phyloP scores from a whole-genome alignment of 2,113 vertebrate genomes.

The Sander vitreus region DNA sequence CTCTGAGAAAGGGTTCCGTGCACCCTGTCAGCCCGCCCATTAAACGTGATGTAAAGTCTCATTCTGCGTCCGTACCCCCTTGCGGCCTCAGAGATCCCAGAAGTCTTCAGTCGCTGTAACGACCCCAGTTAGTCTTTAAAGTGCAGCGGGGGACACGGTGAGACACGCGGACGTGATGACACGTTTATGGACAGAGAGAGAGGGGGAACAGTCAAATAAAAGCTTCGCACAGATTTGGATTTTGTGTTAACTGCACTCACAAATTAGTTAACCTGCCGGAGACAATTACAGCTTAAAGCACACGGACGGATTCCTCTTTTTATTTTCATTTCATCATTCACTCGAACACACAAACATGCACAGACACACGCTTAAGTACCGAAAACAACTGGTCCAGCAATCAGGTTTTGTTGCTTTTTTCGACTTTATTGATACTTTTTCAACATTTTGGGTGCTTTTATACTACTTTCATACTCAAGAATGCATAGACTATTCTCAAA shows the following conservation, averaged over 20 bases:
- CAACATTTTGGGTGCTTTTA: too few species aligned
- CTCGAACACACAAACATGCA: too few species aligned
- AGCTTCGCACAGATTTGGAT: constrained; percentile 34
- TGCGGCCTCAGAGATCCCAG: neutral
- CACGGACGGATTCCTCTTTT: too few species aligned
- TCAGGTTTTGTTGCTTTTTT: too few species aligned
- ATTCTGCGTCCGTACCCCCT: neutral
- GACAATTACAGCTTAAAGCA: too few species aligned
- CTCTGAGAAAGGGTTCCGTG: neutral
- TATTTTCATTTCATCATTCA: too few species aligned
- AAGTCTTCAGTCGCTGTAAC: constrained; percentile 19
- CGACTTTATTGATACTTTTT: too few species aligned
- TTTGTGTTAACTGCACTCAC: neutral
- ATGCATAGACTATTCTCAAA: neutral
- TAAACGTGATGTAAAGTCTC: constrained; percentile 42
- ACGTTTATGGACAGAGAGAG: constrained; percentile 5
- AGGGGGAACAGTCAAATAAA: constrained; percentile 39
- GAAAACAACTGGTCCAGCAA: too few species aligned
- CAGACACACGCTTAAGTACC: too few species aligned
- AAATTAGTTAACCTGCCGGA: too few species aligned
- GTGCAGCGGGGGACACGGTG: neutral
- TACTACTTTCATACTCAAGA: too few species aligned
- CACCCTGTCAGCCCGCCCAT: constrained; percentile 16
- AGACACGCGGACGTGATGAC: neutral
- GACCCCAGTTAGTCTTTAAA: neutral